Evolutionary conservation across 2,888 invertebrate species (phyloP), one percentile per base, ranked within the genome.

Genomic region (Auanema freiburgensis): DNA sequence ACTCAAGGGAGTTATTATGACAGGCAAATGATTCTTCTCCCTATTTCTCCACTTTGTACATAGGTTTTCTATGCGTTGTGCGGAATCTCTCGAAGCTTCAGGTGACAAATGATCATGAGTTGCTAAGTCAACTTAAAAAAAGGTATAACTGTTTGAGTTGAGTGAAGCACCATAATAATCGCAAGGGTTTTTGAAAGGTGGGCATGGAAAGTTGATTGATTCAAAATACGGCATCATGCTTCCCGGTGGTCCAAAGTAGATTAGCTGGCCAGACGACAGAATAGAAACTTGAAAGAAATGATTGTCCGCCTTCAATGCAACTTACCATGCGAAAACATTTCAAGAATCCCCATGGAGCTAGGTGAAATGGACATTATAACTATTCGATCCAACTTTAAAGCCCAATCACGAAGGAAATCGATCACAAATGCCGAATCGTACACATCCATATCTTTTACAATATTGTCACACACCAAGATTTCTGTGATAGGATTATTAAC

Each of bases 401-500:
- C 91, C 92, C 94, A 95, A 84, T 93, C 93, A 71, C 93, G 88
- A 14, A 95, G 86, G 84, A 93, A 95, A 84, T 95, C 94, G 63
- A 95, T 91, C 55, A 95, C 85, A 85, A 95, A 95, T 85, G 94
- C 95, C 0, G 93, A 92, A 83, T 95, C 95, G 79, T 95, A 94
- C 70, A 95, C 93, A 83, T 95, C 94, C 89, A 92, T 90, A 63
- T 91, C 91, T 79, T 89, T 89, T 0, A 91, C 91, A 0, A 93
- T 92, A 85, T 93, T 91, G 84, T 94, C 93, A 62, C 94, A 86
- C 33, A 93, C 89, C 0, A 95, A 87, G 51, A 95, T 88, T 65
- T 93, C 92, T 74, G 53, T 53, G 72, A 40, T 12, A 46, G 10
- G 21, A 46, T 12, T 43, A 43, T 12, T 12, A 12, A 12, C 43